Base-by-base conservation (phyloP, 1,140 invertebrate genomes). In the Drosophila bocqueti region DNA sequence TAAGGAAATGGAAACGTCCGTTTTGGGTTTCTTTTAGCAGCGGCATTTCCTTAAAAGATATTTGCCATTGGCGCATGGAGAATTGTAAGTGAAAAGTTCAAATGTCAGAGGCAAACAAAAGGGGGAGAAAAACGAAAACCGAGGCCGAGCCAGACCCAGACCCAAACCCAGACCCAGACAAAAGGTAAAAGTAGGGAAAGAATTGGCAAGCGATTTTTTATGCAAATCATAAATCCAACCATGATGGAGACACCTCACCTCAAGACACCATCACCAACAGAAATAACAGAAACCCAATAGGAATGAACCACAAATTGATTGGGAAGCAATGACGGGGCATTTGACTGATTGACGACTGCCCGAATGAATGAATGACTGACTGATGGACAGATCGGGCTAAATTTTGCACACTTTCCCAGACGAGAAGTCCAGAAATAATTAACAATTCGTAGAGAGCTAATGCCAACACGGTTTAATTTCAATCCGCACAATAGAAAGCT, bases 381-480 rank as follows among this genome's bases (percentile, higher is more conserved):
- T 38, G 69, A 74, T 69, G 34, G 71, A 83, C 50, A 55, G 64
- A 65, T 60, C 24, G 40, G 54, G 61, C 52, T 42, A 67, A 64
- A 87, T 89, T 87, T 87, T 87, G 72, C 79, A 90, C 81, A 90
- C 85, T 89, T 90, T 89, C 76, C 64, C 71, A 26, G 57, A 59
- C 52, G 67, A 61, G 42, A 69, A 50, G 42, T 71, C 77, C 81
- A 76, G 77, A 85, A 72, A 83, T 83, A 79, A 80, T 87, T 80
- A 87, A 83, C 67, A 79, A 73, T 74, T 31, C 71, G 71, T 55
- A 85, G 73, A 77, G 63, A 63, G 60, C 59, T 90, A 90, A 90
- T 90, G 83, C 78, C 69, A 90, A 91, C 86, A 91, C 78, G 86
- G 79, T 79, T 85, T 85, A 90, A 82, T 90, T 91, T 91, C 82